A percentile compares a stretch with the other conserved stretches of the same genome.
Evolutionary conservation across 2,888 invertebrate species (phyloP).

Genomic region (Bugula neritina): DNA sequence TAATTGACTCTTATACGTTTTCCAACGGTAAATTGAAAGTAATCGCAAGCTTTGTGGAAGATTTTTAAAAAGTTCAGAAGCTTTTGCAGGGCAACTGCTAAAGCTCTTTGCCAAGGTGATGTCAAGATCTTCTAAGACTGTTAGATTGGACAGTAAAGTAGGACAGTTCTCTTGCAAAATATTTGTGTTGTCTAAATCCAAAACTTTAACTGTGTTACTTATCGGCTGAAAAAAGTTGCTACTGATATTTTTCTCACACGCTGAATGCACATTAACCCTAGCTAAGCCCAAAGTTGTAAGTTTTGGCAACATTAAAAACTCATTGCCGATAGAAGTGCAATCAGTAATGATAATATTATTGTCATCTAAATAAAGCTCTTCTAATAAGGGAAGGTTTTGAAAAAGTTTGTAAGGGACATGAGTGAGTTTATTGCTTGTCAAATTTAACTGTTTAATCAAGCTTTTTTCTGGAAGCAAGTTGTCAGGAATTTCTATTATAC

Average conservation of each 20-base stretch:
- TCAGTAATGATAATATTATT: neutral
- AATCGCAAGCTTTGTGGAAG: neutral
- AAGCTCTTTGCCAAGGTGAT: neutral
- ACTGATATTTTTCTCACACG: neutral
- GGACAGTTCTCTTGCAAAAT: neutral
- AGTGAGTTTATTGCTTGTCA: neutral
- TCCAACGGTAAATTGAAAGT: neutral
- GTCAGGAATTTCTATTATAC: neutral
- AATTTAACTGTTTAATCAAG: neutral
- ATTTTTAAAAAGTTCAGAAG: neutral
- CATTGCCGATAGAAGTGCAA: neutral
- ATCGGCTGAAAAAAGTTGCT: neutral
- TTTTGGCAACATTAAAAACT: neutral
- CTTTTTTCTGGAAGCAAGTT: neutral
- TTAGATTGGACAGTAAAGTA: neutral
- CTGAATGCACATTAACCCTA: neutral
- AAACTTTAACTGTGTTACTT: neutral
- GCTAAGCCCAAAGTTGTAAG: neutral
- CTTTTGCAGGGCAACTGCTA: neutral
- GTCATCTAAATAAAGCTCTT: neutral
- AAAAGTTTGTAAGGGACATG: neutral
- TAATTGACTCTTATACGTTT: neutral
- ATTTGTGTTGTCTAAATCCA: neutral
- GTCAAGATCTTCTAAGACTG: neutral
- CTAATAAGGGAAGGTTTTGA: neutral